These are phyloP conservation scores for Cercocebus atys DNA, from an alignment of 2,113 vertebrate genomes.

Conservation along the genomic window DNA sequence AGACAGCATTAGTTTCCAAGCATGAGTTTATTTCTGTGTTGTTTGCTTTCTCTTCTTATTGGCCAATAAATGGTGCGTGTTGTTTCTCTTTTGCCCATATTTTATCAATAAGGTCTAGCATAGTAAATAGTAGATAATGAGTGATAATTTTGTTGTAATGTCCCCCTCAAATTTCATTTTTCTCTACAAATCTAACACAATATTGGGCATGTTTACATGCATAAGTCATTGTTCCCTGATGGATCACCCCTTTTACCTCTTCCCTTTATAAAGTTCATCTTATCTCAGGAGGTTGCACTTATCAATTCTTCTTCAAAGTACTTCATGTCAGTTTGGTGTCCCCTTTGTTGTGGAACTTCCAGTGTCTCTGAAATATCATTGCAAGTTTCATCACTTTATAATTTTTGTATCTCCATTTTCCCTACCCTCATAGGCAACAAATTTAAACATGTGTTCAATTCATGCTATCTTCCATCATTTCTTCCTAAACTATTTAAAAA, in stretches of 20 bases:
- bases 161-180: neutral
- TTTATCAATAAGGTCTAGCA: neutral
- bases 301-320: neutral
- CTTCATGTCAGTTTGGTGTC: neutral
- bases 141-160: neutral
- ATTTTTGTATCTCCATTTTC: neutral
- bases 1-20: neutral
- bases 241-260: neutral
- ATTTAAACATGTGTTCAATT: neutral
- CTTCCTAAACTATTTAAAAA: neutral
- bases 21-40: neutral
- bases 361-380: neutral
- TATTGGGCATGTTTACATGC: neutral
- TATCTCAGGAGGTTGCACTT: neutral
- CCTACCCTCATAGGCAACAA: neutral
- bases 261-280: neutral
- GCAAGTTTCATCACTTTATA: neutral
- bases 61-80: neutral
- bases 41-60: neutral
- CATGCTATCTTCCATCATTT: neutral
- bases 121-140: neutral
- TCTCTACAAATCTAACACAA: neutral
- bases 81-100: neutral
- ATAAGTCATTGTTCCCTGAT: neutral
- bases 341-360: neutral